Conservation (phyloP, 2,113 vertebrate genomes). For the Sceloporus tristichus region DNA sequence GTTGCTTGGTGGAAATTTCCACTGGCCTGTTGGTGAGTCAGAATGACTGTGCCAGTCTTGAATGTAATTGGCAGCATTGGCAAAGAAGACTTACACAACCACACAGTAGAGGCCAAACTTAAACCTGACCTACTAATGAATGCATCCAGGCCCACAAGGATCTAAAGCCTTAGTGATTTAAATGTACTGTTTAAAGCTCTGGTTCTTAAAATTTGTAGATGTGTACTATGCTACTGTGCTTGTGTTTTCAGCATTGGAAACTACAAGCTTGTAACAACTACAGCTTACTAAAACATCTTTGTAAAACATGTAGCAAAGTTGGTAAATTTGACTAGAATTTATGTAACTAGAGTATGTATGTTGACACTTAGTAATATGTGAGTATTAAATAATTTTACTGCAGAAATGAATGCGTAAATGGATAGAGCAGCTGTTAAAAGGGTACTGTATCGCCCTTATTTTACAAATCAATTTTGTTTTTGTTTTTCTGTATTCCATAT, state of each 20-base stretch:
- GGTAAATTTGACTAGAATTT: not conserved
- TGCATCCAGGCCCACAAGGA: too few relatives aligned
- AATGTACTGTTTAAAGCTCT: not conserved
- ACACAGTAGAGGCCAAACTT: not conserved
- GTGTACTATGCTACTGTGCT: too few relatives aligned
- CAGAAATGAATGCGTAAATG: not conserved
- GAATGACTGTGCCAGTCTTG: not conserved
- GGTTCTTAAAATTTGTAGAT: too few relatives aligned
- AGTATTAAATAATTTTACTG: not conserved
- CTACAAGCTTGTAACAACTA: too few relatives aligned
- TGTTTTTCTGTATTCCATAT: not conserved
- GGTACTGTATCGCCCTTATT: too few relatives aligned
- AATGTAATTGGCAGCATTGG: not conserved
- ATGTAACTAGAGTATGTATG: too few relatives aligned
- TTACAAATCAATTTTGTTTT: not conserved
- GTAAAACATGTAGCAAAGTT: not conserved
- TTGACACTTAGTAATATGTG: not conserved
- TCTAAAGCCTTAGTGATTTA: not conserved
- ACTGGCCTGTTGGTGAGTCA: not conserved
- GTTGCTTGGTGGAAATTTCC: constrained; percentile 63
- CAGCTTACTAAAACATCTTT: too few relatives aligned
- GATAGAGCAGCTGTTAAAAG: not conserved
- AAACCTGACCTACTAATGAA: not conserved
- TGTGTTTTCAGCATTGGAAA: too few relatives aligned
- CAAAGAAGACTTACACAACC: not conserved